phyloP scores from a whole-genome alignment of 2,888 invertebrate species.

The Thysanoteuthis rhombus region DNA sequence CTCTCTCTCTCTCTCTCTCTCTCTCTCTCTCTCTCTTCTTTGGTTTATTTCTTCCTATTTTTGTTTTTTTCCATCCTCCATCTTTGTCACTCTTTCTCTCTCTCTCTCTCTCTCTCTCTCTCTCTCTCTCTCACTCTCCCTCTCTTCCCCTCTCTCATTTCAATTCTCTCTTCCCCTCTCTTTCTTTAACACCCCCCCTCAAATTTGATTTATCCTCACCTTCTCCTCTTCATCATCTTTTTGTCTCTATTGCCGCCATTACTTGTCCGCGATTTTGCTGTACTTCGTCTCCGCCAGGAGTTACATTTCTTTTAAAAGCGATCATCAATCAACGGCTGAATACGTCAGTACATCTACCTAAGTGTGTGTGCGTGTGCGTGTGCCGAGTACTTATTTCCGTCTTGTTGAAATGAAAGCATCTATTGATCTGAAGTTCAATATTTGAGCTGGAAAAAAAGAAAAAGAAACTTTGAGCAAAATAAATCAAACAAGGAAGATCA shows the following conservation, averaged over 20 bases:
- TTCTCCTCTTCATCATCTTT: neutral
- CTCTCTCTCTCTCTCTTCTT: too few relatives aligned
- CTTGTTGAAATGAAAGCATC: slow-evolving; percentile 12
- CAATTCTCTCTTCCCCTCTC: neutral
- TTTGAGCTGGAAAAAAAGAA: neutral
- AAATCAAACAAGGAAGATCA: neutral
- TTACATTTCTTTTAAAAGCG: neutral
- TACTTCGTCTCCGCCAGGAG: neutral
- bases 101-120: neutral
- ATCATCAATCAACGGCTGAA: neutral
- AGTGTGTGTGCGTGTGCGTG: neutral
- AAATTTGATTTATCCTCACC: neutral
- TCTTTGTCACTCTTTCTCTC: too few relatives aligned
- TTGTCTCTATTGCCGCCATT: neutral
- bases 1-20: too few relatives aligned
- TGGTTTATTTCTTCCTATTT: too few relatives aligned
- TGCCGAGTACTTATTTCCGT: neutral
- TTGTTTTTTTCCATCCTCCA: too few relatives aligned
- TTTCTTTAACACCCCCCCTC: neutral
- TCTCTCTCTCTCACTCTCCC: too few relatives aligned
- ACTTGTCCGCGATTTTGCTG: neutral
- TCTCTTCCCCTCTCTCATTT: too few relatives aligned
- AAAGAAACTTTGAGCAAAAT: neutral
- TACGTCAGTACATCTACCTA: neutral
- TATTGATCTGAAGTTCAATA: neutral